phyloP scores from a whole-genome alignment of 2,888 invertebrate genomes.

The Volucella inflata region DNA sequence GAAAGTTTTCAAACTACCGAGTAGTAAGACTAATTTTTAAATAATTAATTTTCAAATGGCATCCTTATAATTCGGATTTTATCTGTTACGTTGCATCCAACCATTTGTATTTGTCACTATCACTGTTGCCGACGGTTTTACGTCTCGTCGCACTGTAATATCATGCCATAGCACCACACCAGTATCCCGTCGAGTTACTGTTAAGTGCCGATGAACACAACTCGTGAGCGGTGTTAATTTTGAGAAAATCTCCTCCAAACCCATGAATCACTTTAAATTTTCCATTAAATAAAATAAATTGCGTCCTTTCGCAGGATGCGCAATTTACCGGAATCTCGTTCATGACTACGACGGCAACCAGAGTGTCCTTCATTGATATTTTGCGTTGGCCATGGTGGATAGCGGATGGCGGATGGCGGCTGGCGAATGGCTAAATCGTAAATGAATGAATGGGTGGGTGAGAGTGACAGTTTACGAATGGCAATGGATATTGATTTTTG shows the following conservation, averaged over 20 bases:
- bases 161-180: too few species aligned
- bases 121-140: neutral
- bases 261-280: conserved; percentile 36
- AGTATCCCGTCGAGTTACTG: neutral
- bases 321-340: conserved; percentile 15
- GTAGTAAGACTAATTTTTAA: conserved; percentile 46
- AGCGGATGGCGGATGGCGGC: conserved; percentile 13
- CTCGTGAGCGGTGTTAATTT: conserved; percentile 2
- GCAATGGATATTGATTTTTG: conserved; percentile 29
- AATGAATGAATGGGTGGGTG: neutral
- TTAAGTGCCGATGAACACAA: neutral
- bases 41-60: conserved; percentile 43
- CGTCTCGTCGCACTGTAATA: too few species aligned
- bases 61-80: conserved; percentile 38
- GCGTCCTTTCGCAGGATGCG: conserved; percentile 22
- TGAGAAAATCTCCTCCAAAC: conserved; percentile 15
- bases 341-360: neutral
- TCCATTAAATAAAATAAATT: conserved; percentile 46
- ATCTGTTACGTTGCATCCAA: conserved; percentile 15
- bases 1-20: conserved; percentile 28
- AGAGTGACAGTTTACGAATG: neutral
- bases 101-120: neutral
- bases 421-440: neutral
- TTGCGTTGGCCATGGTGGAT: neutral
- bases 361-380: conserved; percentile 19